These are phyloP conservation scores for Bufo gargarizans DNA, from an alignment of 2,113 vertebrate species.

Conservation along the genomic window DNA sequence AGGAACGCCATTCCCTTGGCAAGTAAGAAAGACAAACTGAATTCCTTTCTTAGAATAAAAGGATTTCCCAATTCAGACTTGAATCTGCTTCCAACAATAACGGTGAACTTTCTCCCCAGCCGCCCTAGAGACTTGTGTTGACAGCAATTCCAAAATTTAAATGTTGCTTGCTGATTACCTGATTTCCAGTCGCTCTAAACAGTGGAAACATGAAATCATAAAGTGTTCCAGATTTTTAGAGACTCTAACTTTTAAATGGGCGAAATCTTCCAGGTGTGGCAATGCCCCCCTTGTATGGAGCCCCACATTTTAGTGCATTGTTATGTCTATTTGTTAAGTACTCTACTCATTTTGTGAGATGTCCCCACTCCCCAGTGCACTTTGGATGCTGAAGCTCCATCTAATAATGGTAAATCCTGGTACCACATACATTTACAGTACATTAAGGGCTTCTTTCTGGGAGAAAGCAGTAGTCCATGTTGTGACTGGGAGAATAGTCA, in stretches of 20 bases:
- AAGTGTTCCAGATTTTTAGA: neutral
- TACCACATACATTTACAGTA: too few relatives aligned
- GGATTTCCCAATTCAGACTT: conserved; percentile 55
- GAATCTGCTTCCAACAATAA: conserved; percentile 56
- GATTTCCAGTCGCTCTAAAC: conserved; percentile 33
- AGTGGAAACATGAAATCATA: conserved; percentile 22
- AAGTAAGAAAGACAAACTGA: conserved; percentile 52
- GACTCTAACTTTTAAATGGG: neutral
- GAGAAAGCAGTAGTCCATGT: too few relatives aligned
- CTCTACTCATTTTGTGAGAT: too few relatives aligned
- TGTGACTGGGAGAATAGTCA: too few relatives aligned
- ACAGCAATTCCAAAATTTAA: conserved; percentile 50
- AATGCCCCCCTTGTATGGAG: too few relatives aligned
- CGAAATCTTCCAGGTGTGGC: too few relatives aligned
- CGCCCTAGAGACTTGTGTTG: conserved; percentile 46
- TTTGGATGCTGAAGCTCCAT: too few relatives aligned
- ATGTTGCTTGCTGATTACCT: conserved; percentile 46
- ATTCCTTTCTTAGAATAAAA: conserved; percentile 54
- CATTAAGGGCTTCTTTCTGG: too few relatives aligned
- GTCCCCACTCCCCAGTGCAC: too few relatives aligned
- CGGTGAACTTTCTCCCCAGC: conserved; percentile 51
- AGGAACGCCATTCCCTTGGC: conserved; percentile 41
- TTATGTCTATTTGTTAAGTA: too few relatives aligned
- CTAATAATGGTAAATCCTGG: too few relatives aligned
- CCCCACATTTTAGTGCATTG: too few relatives aligned